Conservation (phyloP, 2,113 vertebrate genomes). For the Brachyhypopomus gauderio region DNA sequence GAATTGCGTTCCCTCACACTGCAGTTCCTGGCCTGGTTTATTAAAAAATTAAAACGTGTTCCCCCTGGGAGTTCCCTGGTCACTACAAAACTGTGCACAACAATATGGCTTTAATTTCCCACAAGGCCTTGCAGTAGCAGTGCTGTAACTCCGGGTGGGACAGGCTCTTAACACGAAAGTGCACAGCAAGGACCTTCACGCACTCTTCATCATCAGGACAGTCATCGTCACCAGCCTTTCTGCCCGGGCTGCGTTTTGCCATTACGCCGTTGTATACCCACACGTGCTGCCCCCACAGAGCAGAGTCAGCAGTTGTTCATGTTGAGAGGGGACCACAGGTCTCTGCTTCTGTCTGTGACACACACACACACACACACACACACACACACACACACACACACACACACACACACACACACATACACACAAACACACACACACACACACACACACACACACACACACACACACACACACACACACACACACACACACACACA, state of each 20-base stretch:
- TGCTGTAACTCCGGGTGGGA: conserved; percentile 19
- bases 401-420: too few relatives aligned
- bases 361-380: neutral
- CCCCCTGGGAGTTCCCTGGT: conserved; percentile 66
- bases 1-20: conserved; percentile 66
- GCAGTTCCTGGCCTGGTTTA: conserved; percentile 76
- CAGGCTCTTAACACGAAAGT: conserved; percentile 12
- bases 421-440: too few relatives aligned
- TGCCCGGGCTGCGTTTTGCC: neutral
- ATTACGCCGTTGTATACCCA: neutral
- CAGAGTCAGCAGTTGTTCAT: neutral
- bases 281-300: neutral
- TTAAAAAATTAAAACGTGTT: conserved; percentile 74
- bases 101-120: conserved; percentile 83
- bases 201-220: neutral
- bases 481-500: neutral
- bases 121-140: conserved; percentile 50
- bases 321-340: too few relatives aligned
- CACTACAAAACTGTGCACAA: conserved; percentile 71
- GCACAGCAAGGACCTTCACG: conserved; percentile 14
- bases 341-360: neutral
- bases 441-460: too few relatives aligned
- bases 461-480: conserved; percentile 3
- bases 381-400: too few relatives aligned
- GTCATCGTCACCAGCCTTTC: neutral